These are phyloP conservation scores for Panthera tigris DNA, from an alignment of 2,113 vertebrate species.

Conservation along the genomic window DNA sequence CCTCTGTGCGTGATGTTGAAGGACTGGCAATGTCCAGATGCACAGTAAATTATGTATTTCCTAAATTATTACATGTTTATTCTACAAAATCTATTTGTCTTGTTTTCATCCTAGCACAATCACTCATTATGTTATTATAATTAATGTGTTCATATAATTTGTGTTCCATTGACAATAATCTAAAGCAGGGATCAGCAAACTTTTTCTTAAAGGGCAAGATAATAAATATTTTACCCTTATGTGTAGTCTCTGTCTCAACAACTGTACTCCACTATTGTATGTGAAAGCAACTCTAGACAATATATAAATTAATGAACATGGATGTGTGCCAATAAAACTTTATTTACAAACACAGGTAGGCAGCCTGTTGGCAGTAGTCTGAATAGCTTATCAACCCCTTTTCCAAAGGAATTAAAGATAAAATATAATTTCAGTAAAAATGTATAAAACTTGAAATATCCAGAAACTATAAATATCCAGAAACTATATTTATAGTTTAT, in stretches of 20 bases:
- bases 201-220: neutral
- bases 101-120: slow-evolving; percentile 23
- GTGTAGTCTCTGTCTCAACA: neutral
- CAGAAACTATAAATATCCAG: neutral
- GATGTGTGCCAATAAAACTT: neutral
- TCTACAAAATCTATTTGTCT: neutral
- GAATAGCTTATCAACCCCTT: neutral
- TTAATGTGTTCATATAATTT: slow-evolving; percentile 9
- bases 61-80: neutral
- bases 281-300: neutral
- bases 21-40: neutral
- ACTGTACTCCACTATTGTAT: neutral
- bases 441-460: neutral
- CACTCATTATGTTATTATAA: neutral
- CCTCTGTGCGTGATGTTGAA: neutral
- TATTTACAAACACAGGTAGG: neutral
- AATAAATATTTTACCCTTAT: neutral
- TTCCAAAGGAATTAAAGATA: neutral
- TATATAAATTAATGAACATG: neutral
- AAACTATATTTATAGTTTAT: too few relatives aligned
- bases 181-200: neutral
- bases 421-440: slow-evolving; percentile 7
- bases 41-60: neutral
- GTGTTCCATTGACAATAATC: neutral
- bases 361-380: neutral